A percentile compares a stretch with the other conserved stretches of the same genome.
Evolutionary conservation across 2,797 vertebrate species (phyloP).

Genomic region (Eleutherodactylus coqui): DNA sequence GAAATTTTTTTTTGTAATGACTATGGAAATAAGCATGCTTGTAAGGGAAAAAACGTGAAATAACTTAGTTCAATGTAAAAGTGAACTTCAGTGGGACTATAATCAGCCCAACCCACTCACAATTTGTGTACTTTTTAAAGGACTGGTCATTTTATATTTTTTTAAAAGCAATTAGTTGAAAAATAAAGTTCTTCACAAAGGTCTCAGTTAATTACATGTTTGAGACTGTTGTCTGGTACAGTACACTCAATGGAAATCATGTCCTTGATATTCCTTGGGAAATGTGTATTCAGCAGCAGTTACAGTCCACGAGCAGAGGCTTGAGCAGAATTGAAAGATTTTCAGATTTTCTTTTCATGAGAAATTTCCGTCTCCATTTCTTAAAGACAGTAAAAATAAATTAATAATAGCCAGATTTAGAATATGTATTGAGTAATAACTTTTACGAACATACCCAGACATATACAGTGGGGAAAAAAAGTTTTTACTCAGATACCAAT

Average conservation of each 20-base stretch:
- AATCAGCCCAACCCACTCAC: too few species aligned
- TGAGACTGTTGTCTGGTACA: neutral
- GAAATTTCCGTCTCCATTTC: conserved; percentile 10
- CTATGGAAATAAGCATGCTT: too few species aligned
- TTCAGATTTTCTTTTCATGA: neutral
- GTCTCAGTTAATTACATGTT: neutral
- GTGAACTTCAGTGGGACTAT: too few species aligned
- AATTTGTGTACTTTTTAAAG: too few species aligned
- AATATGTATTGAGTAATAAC: neutral
- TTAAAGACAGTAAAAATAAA: neutral
- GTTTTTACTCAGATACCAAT: too few species aligned
- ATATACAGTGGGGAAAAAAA: too few species aligned
- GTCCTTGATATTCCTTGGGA: neutral
- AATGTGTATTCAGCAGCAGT: neutral
- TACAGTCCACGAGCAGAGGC: neutral
- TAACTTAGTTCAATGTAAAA: too few species aligned
- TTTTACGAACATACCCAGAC: too few species aligned
- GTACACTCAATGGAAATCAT: neutral
- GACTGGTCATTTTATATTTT: too few species aligned
- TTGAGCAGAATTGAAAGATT: neutral
- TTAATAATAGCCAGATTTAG: neutral
- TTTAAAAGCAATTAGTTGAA: neutral
- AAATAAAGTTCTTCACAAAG: neutral
- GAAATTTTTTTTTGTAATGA: too few species aligned
- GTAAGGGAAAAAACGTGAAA: too few species aligned